Percentiles rank a stretch among this genome's conserved stretches.
Evolutionary conservation across 1,140 invertebrate species (phyloP).

Genomic region (Drepana arcuata): DNA sequence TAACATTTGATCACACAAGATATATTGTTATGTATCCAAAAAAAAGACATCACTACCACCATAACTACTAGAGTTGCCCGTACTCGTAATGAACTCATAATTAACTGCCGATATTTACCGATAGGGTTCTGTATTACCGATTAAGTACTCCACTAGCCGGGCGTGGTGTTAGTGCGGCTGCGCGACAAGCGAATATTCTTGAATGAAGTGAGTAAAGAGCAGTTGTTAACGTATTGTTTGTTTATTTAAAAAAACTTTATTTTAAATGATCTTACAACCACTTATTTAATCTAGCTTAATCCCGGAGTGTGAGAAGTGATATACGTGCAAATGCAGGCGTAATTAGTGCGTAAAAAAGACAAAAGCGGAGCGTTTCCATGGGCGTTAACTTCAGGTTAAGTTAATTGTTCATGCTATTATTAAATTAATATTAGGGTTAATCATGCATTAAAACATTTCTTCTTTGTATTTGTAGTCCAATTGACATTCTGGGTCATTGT

Average conservation of each 20-base stretch:
- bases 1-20: too few species aligned
- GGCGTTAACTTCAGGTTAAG: slow-evolving; percentile 61
- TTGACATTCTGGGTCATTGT: too few species aligned
- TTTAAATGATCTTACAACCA: slow-evolving; percentile 19
- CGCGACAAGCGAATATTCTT: slow-evolving; percentile 40
- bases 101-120: neutral
- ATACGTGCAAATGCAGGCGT: slow-evolving; percentile 17
- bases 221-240: slow-evolving; percentile 42
- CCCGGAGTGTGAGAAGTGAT: slow-evolving; percentile 10
- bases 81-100: too few species aligned
- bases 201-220: slow-evolving; percentile 47
- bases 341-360: slow-evolving; percentile 23
- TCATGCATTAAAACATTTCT: slow-evolving; percentile 17
- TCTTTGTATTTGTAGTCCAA: too few species aligned
- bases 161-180: slow-evolving; percentile 64
- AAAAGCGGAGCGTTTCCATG: slow-evolving; percentile 43
- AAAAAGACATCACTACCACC: too few species aligned
- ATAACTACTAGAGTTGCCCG: too few species aligned
- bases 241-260: slow-evolving; percentile 27
- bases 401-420: slow-evolving; percentile 47
- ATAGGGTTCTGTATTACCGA: neutral
- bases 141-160: slow-evolving; percentile 37
- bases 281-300: too few species aligned
- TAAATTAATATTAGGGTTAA: slow-evolving; percentile 56
- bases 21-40: too few species aligned